Conservation (phyloP, 2,113 vertebrate genomes). For the Gracilinanus agilis region DNA sequence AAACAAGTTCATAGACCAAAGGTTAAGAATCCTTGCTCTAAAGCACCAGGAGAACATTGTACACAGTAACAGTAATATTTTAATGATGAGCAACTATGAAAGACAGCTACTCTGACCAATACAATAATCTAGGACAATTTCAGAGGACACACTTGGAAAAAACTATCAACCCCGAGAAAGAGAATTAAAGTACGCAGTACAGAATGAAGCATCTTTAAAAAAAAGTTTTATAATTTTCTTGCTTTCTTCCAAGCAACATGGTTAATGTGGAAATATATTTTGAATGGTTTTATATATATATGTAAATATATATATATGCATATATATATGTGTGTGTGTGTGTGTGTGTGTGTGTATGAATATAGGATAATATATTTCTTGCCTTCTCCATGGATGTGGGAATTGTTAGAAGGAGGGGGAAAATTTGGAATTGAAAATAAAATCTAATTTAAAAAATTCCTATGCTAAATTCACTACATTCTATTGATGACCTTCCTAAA, state of each 20-base stretch:
- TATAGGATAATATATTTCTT: background rate
- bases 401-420: background rate
- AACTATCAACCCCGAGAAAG: background rate
- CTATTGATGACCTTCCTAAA: background rate
- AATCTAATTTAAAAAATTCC: background rate
- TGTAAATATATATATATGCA: too few species aligned
- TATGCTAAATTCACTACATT: background rate
- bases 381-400: background rate
- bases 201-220: background rate
- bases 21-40: background rate
- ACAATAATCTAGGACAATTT: background rate
- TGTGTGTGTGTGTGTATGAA: background rate
- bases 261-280: background rate
- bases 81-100: background rate
- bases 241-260: background rate
- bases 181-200: background rate
- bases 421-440: background rate
- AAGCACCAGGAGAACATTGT: background rate
- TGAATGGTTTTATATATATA: background rate
- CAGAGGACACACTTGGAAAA: background rate
- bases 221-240: background rate
- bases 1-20: background rate
- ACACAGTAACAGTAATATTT: background rate
- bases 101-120: background rate
- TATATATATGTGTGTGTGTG: too few species aligned